phyloP scores from a whole-genome alignment of 92 coral and sea anemone genomes.

The Actinostola sp. region DNA sequence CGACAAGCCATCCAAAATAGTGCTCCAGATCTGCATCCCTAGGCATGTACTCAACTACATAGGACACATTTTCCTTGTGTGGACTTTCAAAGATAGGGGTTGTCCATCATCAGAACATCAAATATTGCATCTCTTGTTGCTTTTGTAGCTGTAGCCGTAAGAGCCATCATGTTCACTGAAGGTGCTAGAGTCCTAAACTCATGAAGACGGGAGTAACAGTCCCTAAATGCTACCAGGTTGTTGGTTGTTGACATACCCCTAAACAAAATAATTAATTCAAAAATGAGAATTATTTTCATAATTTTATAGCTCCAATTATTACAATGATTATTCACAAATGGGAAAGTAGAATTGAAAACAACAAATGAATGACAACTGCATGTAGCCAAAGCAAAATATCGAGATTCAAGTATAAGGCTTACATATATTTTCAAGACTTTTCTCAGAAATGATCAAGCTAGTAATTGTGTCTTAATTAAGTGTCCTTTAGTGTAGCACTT shows the following conservation, averaged over 20 bases:
- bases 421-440: too few relatives aligned
- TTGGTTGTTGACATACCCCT: slow-evolving; percentile 53
- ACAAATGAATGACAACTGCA: too few relatives aligned
- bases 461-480: too few relatives aligned
- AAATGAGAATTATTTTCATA: too few relatives aligned
- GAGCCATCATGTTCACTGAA: slow-evolving; percentile 23
- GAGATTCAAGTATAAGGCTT: too few relatives aligned
- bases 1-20: slow-evolving; percentile 54
- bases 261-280: neutral
- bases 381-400: too few relatives aligned
- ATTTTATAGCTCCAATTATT: too few relatives aligned
- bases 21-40: slow-evolving; percentile 45
- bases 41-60: slow-evolving; percentile 50
- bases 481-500: too few relatives aligned
- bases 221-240: slow-evolving; percentile 37
- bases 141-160: slow-evolving; percentile 53
- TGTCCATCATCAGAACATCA: slow-evolving; percentile 32
- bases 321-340: neutral
- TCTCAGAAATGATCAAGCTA: too few relatives aligned
- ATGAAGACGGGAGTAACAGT: slow-evolving; percentile 40
- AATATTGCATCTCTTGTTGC: slow-evolving; percentile 32
- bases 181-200: slow-evolving; percentile 41
- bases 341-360: too few relatives aligned
- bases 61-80: slow-evolving; percentile 52
- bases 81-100: slow-evolving; percentile 46